These are phyloP conservation scores for Nomada flava DNA, from an alignment of 2,888 invertebrate genomes.

Conservation along the genomic window DNA sequence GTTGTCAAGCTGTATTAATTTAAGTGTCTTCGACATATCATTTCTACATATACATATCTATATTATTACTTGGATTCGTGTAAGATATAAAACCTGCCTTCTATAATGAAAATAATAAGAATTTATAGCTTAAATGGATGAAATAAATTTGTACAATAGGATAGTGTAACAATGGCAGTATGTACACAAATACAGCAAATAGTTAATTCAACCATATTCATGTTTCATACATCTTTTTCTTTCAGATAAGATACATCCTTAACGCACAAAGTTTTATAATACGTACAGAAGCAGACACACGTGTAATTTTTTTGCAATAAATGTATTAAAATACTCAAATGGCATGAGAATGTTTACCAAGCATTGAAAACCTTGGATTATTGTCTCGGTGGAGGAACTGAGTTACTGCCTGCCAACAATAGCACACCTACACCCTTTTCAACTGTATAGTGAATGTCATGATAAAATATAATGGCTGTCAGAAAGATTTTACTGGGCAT, in stretches of 20 bases:
- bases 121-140: slow-evolving; percentile 5
- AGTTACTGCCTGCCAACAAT: slow-evolving; percentile 73
- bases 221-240: slow-evolving; percentile 46
- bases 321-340: slow-evolving; percentile 69
- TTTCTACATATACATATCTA: slow-evolving; percentile 9
- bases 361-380: slow-evolving; percentile 65
- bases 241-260: slow-evolving; percentile 67
- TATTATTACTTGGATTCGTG: background rate
- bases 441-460: slow-evolving; percentile 59
- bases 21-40: slow-evolving; percentile 5
- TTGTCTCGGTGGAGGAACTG: slow-evolving; percentile 68
- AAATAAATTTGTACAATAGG: background rate
- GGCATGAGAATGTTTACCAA: slow-evolving; percentile 59
- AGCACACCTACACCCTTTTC: slow-evolving; percentile 68
- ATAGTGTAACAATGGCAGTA: slow-evolving; percentile 3
- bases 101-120: background rate
- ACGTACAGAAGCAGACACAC: slow-evolving; percentile 53
- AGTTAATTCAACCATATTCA: slow-evolving; percentile 28
- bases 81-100: background rate
- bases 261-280: slow-evolving; percentile 58
- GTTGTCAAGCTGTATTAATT: slow-evolving; percentile 17
- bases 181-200: slow-evolving; percentile 1
- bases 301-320: slow-evolving; percentile 63
- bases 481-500: slow-evolving; percentile 53
- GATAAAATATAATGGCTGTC: slow-evolving; percentile 69